Percentiles rank a stretch among this genome's conserved stretches.
Conservation (phyloP, 2,888 invertebrate species). For the Lamproptera curius region DNA sequence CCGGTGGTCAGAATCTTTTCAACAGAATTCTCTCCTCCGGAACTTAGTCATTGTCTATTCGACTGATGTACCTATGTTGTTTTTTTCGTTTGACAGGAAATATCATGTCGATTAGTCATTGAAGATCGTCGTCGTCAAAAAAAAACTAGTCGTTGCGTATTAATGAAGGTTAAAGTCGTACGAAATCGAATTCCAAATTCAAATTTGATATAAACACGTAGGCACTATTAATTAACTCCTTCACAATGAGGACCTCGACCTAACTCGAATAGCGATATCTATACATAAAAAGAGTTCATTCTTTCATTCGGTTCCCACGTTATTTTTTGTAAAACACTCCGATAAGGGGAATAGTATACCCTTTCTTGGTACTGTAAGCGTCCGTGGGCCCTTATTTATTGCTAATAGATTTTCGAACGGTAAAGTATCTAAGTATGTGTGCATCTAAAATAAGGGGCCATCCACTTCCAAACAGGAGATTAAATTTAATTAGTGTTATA, state of each 20-base stretch:
- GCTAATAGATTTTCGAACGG: slow-evolving; percentile 70
- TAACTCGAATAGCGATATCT: slow-evolving; percentile 51
- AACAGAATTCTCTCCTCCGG: slow-evolving; percentile 19
- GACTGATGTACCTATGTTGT: slow-evolving; percentile 11
- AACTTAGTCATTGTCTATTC: slow-evolving; percentile 23
- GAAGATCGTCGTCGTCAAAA: slow-evolving; percentile 15
- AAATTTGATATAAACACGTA: slow-evolving; percentile 26
- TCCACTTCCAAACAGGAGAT: slow-evolving; percentile 31
- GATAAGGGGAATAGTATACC: slow-evolving; percentile 74
- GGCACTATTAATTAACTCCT: slow-evolving; percentile 40
- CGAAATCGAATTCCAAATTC: slow-evolving; percentile 14
- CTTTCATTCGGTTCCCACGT: slow-evolving; percentile 71
- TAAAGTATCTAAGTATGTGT: slow-evolving; percentile 51
- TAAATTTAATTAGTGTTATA: slow-evolving; percentile 27
- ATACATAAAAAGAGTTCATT: slow-evolving; percentile 60
- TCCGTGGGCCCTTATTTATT: slow-evolving; percentile 70
- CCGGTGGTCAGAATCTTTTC: slow-evolving; percentile 20
- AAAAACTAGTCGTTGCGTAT: slow-evolving; percentile 17
- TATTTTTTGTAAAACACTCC: slow-evolving; percentile 66
- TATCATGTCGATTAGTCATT: slow-evolving; percentile 23
- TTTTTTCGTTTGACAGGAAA: slow-evolving; percentile 19
- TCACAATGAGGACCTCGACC: slow-evolving; percentile 48
- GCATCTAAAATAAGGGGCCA: slow-evolving; percentile 51
- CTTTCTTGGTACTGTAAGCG: slow-evolving; percentile 67
- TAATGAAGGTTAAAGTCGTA: slow-evolving; percentile 21